Conservation (phyloP, 2,888 invertebrate genomes). For the Apamea anceps region DNA sequence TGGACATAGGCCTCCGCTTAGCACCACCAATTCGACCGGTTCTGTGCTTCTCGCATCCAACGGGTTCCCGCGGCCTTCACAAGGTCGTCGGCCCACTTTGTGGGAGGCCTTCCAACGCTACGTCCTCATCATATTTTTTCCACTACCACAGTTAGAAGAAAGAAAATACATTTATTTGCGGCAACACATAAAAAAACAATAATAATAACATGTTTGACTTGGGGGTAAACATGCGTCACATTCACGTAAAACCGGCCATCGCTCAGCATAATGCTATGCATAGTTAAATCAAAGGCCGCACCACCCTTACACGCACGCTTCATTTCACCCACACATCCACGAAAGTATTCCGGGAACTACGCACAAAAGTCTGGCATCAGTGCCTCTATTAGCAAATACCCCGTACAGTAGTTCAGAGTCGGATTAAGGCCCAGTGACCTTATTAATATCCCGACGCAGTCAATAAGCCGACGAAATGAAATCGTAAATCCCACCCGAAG, state of each 20-base stretch:
- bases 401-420: slow-evolving; percentile 58
- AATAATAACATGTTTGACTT: no score
- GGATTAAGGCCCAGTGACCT: slow-evolving; percentile 70
- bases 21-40: no score
- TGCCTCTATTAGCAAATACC: slow-evolving; percentile 64
- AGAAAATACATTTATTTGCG: no score
- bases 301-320: neutral
- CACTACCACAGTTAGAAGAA: neutral
- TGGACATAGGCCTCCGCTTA: no score
- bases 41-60: no score
- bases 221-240: no score
- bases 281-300: neutral
- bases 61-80: no score
- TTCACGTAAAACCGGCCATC: no score
- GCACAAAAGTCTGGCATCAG: slow-evolving; percentile 43
- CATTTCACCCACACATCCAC: slow-evolving; percentile 18
- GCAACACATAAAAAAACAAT: no score
- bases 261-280: no score
- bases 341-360: slow-evolving; percentile 12
- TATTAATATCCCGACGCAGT: slow-evolving; percentile 72
- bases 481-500: slow-evolving; percentile 69
- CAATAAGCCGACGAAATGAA: slow-evolving; percentile 76
- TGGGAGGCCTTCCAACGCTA: no score
- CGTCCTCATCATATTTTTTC: neutral
- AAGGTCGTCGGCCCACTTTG: no score